A percentile compares a stretch with the other conserved stretches of the same genome.
These are phyloP conservation scores for Megaceryle alcyon DNA, from an alignment of 2,797 vertebrate genomes.

Conservation along the genomic window DNA sequence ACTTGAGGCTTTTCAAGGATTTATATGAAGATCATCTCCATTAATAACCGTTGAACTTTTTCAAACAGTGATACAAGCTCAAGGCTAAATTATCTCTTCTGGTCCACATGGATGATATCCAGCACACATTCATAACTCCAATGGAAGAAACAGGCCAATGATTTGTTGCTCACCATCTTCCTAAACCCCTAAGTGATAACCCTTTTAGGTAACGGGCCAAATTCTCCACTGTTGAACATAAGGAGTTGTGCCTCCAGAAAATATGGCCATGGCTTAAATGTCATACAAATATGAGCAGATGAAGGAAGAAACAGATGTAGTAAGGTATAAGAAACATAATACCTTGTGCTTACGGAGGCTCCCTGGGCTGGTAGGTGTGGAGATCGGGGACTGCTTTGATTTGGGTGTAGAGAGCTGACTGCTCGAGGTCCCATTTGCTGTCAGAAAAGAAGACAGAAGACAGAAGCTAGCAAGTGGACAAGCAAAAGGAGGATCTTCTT, in stretches of 20 bases:
- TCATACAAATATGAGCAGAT: rapidly evolving
- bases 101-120: neutral
- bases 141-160: neutral
- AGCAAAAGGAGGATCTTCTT: conserved; percentile 20
- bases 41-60: neutral
- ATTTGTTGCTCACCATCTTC: neutral
- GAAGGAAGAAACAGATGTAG: conserved; percentile 67
- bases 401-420: conserved; percentile 98
- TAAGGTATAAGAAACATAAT: conserved; percentile 87
- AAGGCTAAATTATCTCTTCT: neutral
- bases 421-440: conserved; percentile 98
- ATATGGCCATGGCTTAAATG: neutral
- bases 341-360: conserved; percentile 98
- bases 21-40: neutral
- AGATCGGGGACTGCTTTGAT: conserved; percentile 98
- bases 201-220: neutral
- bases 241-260: neutral
- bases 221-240: neutral
- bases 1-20: neutral
- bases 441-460: conserved; percentile 72
- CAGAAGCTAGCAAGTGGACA: conserved; percentile 63
- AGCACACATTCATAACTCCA: neutral
- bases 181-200: neutral
- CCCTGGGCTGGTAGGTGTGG: conserved; percentile 95
- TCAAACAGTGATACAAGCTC: neutral